A percentile compares a stretch with the other conserved stretches of the same genome.
phyloP scores from a whole-genome alignment of 2,888 invertebrate species.

The Campoplex capitator region DNA sequence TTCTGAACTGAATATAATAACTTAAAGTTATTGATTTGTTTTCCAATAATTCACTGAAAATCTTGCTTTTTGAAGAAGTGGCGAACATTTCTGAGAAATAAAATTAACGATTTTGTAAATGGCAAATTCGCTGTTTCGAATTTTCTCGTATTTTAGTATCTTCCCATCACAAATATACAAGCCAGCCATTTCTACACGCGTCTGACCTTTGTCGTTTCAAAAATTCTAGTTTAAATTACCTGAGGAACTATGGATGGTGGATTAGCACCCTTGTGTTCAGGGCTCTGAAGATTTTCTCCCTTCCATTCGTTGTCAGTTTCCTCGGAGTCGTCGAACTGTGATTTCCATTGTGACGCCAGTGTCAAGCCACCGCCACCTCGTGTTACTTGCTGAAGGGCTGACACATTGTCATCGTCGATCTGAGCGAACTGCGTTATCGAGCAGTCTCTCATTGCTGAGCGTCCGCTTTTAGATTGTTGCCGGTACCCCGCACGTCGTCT shows the following conservation, averaged over 20 bases:
- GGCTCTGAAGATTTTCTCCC: slow-evolving; percentile 88
- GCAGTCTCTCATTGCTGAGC: slow-evolving; percentile 89
- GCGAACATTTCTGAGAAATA: neutral
- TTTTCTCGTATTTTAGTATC: slow-evolving; percentile 26
- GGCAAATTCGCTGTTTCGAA: neutral
- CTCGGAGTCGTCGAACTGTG: slow-evolving; percentile 97
- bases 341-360: slow-evolving; percentile 97
- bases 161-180: slow-evolving; percentile 27
- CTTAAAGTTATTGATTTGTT: too few species aligned
- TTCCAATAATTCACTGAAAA: too few species aligned
- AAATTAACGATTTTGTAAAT: neutral
- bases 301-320: slow-evolving; percentile 98
- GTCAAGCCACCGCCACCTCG: slow-evolving; percentile 94
- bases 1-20: too few species aligned
- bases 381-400: slow-evolving; percentile 94
- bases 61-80: neutral
- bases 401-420: slow-evolving; percentile 97
- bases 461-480: slow-evolving; percentile 81
- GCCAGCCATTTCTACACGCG: slow-evolving; percentile 58
- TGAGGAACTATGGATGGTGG: slow-evolving; percentile 78
- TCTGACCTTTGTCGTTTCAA: slow-evolving; percentile 58
- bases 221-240: slow-evolving; percentile 73
- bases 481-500: slow-evolving; percentile 80
- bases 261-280: slow-evolving; percentile 83
- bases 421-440: slow-evolving; percentile 96